A percentile compares a stretch with the other conserved stretches of the same genome.
Conservation (phyloP, 2,797 vertebrate genomes). For the Arremon brunneinucha region DNA sequence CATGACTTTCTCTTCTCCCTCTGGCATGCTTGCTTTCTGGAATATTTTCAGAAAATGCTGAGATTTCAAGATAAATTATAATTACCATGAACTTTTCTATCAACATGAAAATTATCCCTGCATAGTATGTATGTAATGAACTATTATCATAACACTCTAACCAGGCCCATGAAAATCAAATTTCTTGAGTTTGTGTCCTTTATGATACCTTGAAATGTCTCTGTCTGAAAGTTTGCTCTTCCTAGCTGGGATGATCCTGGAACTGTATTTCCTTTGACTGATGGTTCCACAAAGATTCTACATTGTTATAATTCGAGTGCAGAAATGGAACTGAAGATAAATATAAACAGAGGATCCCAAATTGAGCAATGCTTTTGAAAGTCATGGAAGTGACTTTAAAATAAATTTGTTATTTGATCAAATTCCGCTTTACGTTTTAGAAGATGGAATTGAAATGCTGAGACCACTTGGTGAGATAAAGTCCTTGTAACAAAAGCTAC, state of each 20-base stretch:
- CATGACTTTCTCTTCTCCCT: background rate
- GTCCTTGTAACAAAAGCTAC: background rate
- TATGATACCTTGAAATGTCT: background rate
- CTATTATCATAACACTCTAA: background rate
- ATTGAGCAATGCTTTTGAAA: background rate
- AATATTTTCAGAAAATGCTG: background rate
- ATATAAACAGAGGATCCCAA: background rate
- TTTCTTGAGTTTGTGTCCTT: background rate
- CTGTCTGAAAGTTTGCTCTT: background rate
- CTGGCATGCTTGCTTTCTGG: background rate
- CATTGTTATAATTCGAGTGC: background rate
- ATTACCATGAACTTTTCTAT: background rate
- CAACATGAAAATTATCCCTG: background rate
- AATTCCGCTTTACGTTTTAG: background rate
- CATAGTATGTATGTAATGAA: background rate
- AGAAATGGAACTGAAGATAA: background rate
- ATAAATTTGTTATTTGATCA: conserved; percentile 18
- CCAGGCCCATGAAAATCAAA: background rate
- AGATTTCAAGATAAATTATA: background rate
- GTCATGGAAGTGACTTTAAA: conserved; percentile 13
- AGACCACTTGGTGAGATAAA: background rate
- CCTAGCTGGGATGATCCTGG: background rate
- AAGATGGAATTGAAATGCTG: background rate
- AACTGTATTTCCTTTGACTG: background rate
- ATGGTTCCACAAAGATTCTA: background rate